Evolutionary conservation across 2,888 invertebrate species (phyloP), one percentile per base, ranked within the genome.

Genomic region (Apotomis betuletana): DNA sequence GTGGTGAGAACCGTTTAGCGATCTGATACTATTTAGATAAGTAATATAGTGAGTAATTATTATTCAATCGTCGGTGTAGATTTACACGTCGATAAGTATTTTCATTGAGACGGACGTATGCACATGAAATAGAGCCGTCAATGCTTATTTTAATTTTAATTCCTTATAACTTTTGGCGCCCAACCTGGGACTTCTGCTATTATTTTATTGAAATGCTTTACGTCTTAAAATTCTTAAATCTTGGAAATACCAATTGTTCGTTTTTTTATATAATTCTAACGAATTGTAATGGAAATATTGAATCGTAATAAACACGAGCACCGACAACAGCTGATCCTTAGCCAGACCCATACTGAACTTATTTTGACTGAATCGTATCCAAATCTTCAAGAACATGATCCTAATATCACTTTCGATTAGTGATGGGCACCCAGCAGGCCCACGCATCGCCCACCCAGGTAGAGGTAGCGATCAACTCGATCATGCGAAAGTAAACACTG

Each of bases 1-100:
- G 91, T 85, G 92, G 92, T 85, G 83, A 81, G 81, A 79, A 83
- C 67, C 88, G 84, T 90, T 92, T 92, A 90, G 79, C 76, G 82
- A 87, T 85, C 75, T 78, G 85, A 87, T 87, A 83, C 81, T 87
- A 85, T 91, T 89, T 86, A 85, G 86, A 88, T 88, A 80, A 75
- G 76, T 78, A 79, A 79, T 79, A 76, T 76, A 65, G 67, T 70
- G 67, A 61, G 62, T 74, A 75, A 74, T 75, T 75, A 75, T 62
- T 70, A 74, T 67, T 70, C 69, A 65, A 73, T 67, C 49, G 64
- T 36, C 9, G 74, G 71, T 57, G 57, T 52, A 51, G 61, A 61
- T 60, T 69, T 52, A 68, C 68, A 58, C 51, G 44, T 60, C 41
- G 73, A 61, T 73, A 69, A 41, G 41, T 41, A 41, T 27, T 27